Percentiles rank a stretch among this genome's conserved stretches.
These are phyloP conservation scores for Sebastes jordani DNA, from an alignment of 2,797 vertebrate genomes.

Conservation along the genomic window DNA sequence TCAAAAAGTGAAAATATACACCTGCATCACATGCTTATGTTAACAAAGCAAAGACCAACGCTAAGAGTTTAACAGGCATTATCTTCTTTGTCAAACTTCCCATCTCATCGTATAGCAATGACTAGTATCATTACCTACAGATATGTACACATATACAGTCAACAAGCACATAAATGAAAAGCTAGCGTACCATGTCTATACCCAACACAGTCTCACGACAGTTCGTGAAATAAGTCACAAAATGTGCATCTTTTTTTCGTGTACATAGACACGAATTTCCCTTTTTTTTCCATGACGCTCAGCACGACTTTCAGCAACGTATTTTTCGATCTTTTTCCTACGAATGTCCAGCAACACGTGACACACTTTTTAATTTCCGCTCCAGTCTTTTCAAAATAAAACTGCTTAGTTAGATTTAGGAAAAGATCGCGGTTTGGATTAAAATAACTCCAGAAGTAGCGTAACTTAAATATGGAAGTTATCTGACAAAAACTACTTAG, in stretches of 20 bases:
- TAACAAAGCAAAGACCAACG: constrained; percentile 19
- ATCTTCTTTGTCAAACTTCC: constrained; percentile 6
- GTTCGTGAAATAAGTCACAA: not conserved
- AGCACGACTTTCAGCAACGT: too few relatives aligned
- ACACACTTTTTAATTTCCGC: not conserved
- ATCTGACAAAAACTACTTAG: too few relatives aligned
- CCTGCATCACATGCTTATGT: constrained; percentile 6
- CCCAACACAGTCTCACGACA: not conserved
- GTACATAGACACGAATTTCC: too few relatives aligned
- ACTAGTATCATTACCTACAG: constrained; percentile 26
- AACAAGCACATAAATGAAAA: constrained; percentile 49
- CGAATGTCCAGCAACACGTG: not conserved
- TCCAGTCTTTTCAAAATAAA: not conserved
- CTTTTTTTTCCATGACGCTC: too few relatives aligned
- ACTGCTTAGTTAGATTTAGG: not conserved
- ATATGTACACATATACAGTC: constrained; percentile 64
- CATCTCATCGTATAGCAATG: constrained; percentile 27
- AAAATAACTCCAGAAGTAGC: rapidly evolving
- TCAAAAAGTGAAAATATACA: constrained; percentile 30
- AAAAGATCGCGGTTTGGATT: not conserved
- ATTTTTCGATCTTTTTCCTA: too few relatives aligned
- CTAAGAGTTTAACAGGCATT: constrained; percentile 1
- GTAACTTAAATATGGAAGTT: too few relatives aligned
- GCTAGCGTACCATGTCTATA: constrained; percentile 56
- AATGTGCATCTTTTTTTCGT: too few relatives aligned